Percentiles rank a stretch among this genome's conserved stretches.
These are phyloP conservation scores for Helicoverpa zea DNA, from an alignment of 1,140 invertebrate genomes.

Conservation along the genomic window DNA sequence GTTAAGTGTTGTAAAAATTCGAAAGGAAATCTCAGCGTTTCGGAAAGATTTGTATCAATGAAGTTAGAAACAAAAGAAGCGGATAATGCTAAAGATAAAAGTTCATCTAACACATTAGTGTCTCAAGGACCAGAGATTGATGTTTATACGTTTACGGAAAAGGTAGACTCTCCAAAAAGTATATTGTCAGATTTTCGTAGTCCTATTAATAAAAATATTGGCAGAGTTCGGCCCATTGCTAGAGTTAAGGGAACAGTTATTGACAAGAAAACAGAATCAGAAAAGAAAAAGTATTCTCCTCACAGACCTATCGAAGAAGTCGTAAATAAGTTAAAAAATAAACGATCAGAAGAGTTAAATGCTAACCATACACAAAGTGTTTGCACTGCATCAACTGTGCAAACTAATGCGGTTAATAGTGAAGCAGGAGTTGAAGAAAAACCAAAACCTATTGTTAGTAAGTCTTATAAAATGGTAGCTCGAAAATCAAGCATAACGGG, in stretches of 20 bases:
- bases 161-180: conserved; percentile 83
- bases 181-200: conserved; percentile 81
- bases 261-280: conserved; percentile 81
- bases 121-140: conserved; percentile 81
- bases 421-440: conserved; percentile 68
- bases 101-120: conserved; percentile 68
- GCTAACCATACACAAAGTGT: conserved; percentile 53
- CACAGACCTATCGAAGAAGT: conserved; percentile 84
- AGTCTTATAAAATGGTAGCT: conserved; percentile 85
- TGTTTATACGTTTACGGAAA: conserved; percentile 83
- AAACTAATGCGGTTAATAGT: conserved; percentile 52
- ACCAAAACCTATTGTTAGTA: conserved; percentile 80
- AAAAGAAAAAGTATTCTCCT: conserved; percentile 83
- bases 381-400: conserved; percentile 54
- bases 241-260: conserved; percentile 85
- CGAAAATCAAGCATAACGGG: conserved; percentile 83
- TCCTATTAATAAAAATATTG: conserved; percentile 80
- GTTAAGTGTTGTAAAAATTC: conserved; percentile 83
- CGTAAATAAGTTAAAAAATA: conserved; percentile 81
- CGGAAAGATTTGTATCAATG: conserved; percentile 79
- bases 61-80: conserved; percentile 78
- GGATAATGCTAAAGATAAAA: conserved; percentile 76
- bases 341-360: conserved; percentile 74
- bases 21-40: conserved; percentile 79
- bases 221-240: conserved; percentile 83